Evolutionary conservation across 2,797 vertebrate species (phyloP).

Genomic region (Meda fulgida): DNA sequence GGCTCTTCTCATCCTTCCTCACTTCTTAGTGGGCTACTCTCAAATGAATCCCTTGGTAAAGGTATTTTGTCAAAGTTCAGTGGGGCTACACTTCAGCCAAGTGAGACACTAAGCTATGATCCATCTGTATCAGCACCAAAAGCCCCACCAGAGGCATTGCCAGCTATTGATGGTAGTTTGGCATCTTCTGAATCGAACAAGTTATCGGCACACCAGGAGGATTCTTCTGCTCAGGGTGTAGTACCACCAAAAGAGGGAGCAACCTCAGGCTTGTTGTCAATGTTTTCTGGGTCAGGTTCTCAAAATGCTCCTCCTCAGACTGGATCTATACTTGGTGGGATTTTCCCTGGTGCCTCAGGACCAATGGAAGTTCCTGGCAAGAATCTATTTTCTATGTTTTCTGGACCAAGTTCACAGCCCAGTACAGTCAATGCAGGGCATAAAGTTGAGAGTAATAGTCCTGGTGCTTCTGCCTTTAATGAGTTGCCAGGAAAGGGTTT

Average conservation of each 20-base stretch:
- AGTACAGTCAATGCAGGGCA: slow-evolving; percentile 25
- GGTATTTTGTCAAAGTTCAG: slow-evolving; percentile 23
- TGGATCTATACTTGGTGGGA: slow-evolving; percentile 68
- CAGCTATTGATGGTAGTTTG: slow-evolving; percentile 4
- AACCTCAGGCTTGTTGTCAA: slow-evolving; percentile 51
- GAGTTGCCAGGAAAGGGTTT: slow-evolving; percentile 73
- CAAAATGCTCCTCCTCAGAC: slow-evolving; percentile 66
- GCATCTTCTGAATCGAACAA: slow-evolving; percentile 14
- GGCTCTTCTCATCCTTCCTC: slow-evolving; percentile 55
- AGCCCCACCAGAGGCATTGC: slow-evolving; percentile 11
- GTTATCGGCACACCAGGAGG: slow-evolving; percentile 12
- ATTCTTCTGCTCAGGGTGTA: slow-evolving; percentile 27
- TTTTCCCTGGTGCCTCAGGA: slow-evolving; percentile 66
- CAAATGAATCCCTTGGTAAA: slow-evolving; percentile 57
- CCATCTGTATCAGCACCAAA: slow-evolving; percentile 2
- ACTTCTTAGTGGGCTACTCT: slow-evolving; percentile 48
- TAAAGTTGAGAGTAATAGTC: slow-evolving; percentile 58
- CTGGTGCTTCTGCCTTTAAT: slow-evolving; percentile 66
- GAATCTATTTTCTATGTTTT: slow-evolving; percentile 74
- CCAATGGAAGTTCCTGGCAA: slow-evolving; percentile 68
- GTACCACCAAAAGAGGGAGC: slow-evolving; percentile 52
- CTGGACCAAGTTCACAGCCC: slow-evolving; percentile 63
- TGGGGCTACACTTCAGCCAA: slow-evolving; percentile 29
- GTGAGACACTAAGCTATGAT: slow-evolving; percentile 46
- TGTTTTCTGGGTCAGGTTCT: slow-evolving; percentile 57